phyloP scores from a whole-genome alignment of 2,888 invertebrate species.

The Temnothorax ravouxi region DNA sequence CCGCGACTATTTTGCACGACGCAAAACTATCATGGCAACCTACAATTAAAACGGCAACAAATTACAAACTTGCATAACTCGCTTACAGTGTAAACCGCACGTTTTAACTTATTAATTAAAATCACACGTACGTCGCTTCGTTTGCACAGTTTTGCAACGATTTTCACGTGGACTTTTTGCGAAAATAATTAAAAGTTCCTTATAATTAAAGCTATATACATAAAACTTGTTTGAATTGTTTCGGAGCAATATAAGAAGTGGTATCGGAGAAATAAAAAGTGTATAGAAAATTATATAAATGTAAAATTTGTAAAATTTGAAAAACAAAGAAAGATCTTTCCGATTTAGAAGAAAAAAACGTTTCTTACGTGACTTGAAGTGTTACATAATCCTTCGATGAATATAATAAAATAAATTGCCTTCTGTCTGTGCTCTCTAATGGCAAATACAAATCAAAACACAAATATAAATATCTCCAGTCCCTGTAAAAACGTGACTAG shows the following conservation, averaged over 20 bases:
- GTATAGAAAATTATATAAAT: neutral
- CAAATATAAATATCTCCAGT: neutral
- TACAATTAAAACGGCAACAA: slow-evolving; percentile 16
- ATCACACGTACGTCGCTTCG: too few relatives aligned
- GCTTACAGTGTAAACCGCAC: neutral
- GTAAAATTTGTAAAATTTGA: neutral
- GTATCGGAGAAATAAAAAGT: neutral
- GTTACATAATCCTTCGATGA: neutral
- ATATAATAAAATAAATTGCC: slow-evolving; percentile 3
- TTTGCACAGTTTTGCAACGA: neutral
- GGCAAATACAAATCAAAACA: neutral
- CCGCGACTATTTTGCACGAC: neutral
- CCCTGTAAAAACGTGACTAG: neutral
- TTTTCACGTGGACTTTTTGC: neutral
- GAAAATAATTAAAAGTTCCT: neutral
- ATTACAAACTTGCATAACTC: neutral
- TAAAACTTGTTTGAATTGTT: neutral
- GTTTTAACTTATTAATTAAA: slow-evolving; percentile 42
- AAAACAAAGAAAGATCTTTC: neutral
- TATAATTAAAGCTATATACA: neutral
- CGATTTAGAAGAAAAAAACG: neutral
- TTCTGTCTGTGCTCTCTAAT: neutral
- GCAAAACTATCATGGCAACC: neutral
- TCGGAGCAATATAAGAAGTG: neutral
- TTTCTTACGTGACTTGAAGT: neutral